Evolutionary conservation across 2,113 vertebrate species (phyloP).

Genomic region (Gobiocypris rarus): DNA sequence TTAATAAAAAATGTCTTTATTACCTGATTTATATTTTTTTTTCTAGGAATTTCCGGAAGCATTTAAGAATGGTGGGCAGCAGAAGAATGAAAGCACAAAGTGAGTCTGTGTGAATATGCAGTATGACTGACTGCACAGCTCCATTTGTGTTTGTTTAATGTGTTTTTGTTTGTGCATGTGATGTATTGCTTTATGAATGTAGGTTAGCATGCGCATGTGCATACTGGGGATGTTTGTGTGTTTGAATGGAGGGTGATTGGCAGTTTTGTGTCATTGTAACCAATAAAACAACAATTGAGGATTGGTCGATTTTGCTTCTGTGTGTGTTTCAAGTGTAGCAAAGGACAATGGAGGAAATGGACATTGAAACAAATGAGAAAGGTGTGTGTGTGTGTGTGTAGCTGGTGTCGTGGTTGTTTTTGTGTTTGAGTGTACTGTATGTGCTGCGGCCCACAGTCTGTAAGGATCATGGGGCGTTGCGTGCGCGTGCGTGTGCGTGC

Average conservation of each 20-base stretch:
- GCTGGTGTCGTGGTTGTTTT: constrained; percentile 11
- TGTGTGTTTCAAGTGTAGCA: constrained; percentile 7
- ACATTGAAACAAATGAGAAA: neutral
- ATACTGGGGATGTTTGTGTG: neutral
- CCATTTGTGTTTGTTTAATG: constrained; percentile 15
- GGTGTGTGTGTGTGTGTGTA: neutral
- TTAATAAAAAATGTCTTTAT: neutral
- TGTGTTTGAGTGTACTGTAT: constrained; percentile 17
- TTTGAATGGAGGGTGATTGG: constrained; percentile 5
- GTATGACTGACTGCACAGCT: constrained; percentile 10
- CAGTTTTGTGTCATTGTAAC: neutral
- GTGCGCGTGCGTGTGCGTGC: constrained; percentile 40
- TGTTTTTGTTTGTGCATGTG: constrained; percentile 19
- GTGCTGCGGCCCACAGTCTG: constrained; percentile 2
- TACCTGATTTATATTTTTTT: constrained; percentile 38
- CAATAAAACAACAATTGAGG: neutral
- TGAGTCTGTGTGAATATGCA: constrained; percentile 76
- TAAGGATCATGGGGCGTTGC: constrained; percentile 16
- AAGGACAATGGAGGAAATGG: neutral
- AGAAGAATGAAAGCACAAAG: constrained; percentile 97
- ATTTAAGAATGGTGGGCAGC: constrained; percentile 99
- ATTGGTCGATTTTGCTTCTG: neutral
- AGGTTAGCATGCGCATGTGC: constrained; percentile 30
- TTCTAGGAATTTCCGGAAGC: constrained; percentile 96
- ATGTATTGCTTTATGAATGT: constrained; percentile 10